Conservation (phyloP, 2,888 invertebrate genomes). For the Tribolium freemani region DNA sequence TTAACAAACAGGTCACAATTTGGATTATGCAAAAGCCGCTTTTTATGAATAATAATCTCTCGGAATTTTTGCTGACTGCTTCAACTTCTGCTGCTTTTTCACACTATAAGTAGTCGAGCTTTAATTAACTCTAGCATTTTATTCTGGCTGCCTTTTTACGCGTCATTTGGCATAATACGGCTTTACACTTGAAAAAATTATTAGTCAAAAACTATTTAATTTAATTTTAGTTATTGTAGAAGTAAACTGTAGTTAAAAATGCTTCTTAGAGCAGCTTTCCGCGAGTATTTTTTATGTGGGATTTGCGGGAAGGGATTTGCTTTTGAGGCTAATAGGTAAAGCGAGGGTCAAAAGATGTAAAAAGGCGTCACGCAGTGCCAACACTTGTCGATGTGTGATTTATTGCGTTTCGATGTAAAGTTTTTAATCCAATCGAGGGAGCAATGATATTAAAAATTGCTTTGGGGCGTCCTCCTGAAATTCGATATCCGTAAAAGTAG, state of each 20-base stretch:
- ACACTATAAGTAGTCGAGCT: not conserved
- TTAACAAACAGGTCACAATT: conserved; percentile 34
- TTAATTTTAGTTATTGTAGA: no score
- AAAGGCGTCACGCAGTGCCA: conserved; percentile 40
- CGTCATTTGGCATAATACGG: no score
- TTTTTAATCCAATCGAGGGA: conserved; percentile 6
- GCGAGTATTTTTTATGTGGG: conserved; percentile 16
- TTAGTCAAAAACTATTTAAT: no score
- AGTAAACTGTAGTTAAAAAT: no score
- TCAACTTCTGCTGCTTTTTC: not conserved
- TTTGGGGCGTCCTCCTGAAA: not conserved
- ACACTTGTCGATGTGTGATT: conserved; percentile 43
- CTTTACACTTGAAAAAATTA: no score
- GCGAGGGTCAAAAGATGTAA: conserved; percentile 30
- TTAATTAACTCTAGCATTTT: conserved; percentile 25
- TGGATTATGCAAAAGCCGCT: conserved; percentile 19
- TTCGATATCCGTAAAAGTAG: conserved; percentile 15
- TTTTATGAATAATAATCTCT: conserved; percentile 19
- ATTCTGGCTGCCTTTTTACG: not conserved
- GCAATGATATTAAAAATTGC: conserved; percentile 7
- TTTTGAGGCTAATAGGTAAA: conserved; percentile 30
- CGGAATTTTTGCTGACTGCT: conserved; percentile 6
- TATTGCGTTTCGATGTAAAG: conserved; percentile 28
- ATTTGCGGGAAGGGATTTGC: conserved; percentile 41
- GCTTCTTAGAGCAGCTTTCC: conserved; percentile 27